Percentiles rank a stretch among this genome's conserved stretches.
These are phyloP conservation scores for Rhinopomastus cyanomelas DNA, from an alignment of 2,113 vertebrate species.

Conservation along the genomic window DNA sequence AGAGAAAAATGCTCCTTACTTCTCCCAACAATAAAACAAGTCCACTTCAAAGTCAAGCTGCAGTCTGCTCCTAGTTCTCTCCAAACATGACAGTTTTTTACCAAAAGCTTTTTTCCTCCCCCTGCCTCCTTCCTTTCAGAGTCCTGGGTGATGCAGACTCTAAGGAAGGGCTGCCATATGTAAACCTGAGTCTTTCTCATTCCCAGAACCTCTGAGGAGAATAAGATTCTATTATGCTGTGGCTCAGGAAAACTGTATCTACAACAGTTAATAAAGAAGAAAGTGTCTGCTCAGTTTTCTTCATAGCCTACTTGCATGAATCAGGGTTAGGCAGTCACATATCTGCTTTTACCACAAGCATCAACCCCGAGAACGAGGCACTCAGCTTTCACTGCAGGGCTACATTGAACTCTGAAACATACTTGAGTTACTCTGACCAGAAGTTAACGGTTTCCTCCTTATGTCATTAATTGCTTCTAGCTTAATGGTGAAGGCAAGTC, in stretches of 20 bases:
- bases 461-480: neutral
- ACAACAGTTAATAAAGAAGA: neutral
- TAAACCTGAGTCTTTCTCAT: neutral
- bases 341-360: neutral
- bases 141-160: neutral
- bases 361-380: neutral
- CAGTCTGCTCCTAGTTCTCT: neutral
- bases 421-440: neutral
- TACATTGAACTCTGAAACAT: neutral
- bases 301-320: neutral
- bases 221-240: neutral
- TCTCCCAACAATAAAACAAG: neutral
- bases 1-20: neutral
- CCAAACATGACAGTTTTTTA: neutral
- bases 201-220: neutral
- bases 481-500: neutral
- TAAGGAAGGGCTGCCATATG: neutral
- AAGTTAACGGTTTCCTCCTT: neutral
- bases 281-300: neutral
- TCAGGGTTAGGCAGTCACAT: neutral
- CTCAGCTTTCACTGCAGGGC: accelerated
- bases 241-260: neutral
- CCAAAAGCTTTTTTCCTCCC: neutral
- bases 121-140: neutral
- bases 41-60: neutral